Evolutionary conservation across 2,888 invertebrate genomes (phyloP).

Genomic region (Melanchra persicariae): DNA sequence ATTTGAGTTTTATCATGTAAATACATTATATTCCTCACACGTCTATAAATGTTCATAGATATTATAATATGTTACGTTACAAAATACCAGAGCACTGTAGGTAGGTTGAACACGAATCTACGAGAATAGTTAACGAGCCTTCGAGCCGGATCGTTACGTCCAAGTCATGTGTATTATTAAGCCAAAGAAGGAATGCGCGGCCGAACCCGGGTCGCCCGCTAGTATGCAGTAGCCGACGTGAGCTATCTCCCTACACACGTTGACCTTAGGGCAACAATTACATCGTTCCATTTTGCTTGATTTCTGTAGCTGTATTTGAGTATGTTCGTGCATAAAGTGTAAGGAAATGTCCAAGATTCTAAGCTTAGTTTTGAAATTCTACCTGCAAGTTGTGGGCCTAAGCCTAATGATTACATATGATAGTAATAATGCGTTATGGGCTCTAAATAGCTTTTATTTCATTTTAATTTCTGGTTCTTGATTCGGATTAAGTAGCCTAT

Average conservation of each 20-base stretch:
- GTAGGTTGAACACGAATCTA: slow-evolving; percentile 78
- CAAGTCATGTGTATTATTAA: slow-evolving; percentile 88
- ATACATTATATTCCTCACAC: background rate
- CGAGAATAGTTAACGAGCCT: slow-evolving; percentile 83
- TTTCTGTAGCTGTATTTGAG: slow-evolving; percentile 53
- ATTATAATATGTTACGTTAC: slow-evolving; percentile 57
- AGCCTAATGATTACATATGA: slow-evolving; percentile 22
- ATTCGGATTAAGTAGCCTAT: slow-evolving; percentile 21
- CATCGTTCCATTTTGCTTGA: slow-evolving; percentile 67
- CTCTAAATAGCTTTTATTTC: slow-evolving; percentile 27
- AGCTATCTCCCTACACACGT: slow-evolving; percentile 65
- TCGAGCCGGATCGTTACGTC: slow-evolving; percentile 84
- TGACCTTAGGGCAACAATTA: slow-evolving; percentile 80
- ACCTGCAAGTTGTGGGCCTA: slow-evolving; percentile 9
- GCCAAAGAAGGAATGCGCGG: slow-evolving; percentile 88
- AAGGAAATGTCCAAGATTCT: slow-evolving; percentile 6
- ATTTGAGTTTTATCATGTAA: background rate
- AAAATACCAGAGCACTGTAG: slow-evolving; percentile 72
- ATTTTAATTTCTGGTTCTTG: slow-evolving; percentile 27
- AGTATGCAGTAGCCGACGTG: slow-evolving; percentile 80
- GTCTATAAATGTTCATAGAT: slow-evolving; percentile 11
- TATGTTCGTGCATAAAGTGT: slow-evolving; percentile 28
- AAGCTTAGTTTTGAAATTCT: slow-evolving; percentile 27
- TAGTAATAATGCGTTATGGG: slow-evolving; percentile 28
- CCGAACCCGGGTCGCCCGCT: slow-evolving; percentile 85